Percentiles rank a stretch among this genome's conserved stretches.
Conservation (phyloP, 2,888 invertebrate genomes). For the Crossocerus cetratus region DNA sequence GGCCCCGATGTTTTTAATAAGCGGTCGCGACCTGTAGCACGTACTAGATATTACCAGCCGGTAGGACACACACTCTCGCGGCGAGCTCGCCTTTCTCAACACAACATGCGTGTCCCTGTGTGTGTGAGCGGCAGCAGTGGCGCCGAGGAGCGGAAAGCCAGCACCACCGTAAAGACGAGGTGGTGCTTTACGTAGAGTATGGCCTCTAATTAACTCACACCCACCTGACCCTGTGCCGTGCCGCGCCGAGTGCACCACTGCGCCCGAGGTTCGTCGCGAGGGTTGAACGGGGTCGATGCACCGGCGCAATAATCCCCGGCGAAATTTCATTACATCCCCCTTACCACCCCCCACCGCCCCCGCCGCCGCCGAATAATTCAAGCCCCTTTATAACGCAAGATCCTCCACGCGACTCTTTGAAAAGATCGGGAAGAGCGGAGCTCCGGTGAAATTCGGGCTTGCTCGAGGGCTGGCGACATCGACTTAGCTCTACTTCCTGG, state of each 20-base stretch:
- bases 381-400: constrained; percentile 36
- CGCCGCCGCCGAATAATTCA: constrained; percentile 40
- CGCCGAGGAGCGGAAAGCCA: background rate
- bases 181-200: constrained; percentile 47
- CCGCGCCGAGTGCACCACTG: constrained; percentile 19
- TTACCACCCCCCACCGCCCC: constrained; percentile 1
- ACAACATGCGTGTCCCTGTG: background rate
- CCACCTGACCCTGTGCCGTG: constrained; percentile 22
- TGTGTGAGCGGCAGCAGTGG: background rate
- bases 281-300: constrained; percentile 36
- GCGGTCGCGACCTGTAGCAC: constrained; percentile 70
- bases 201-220: constrained; percentile 69
- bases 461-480: too few relatives aligned
- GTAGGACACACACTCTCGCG: too few relatives aligned
- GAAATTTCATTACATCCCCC: constrained; percentile 58
- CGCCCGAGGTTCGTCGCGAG: constrained; percentile 21
- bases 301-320: constrained; percentile 53
- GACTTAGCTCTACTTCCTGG: too few relatives aligned
- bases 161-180: constrained; percentile 13
- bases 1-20: constrained; percentile 73
- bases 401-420: background rate
- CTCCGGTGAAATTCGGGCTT: too few relatives aligned
- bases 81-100: too few relatives aligned
- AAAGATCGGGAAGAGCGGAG: too few relatives aligned
- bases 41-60: constrained; percentile 69